Base-by-base conservation (phyloP, 2,888 invertebrate genomes). In the Cylindroiulus punctatus region DNA sequence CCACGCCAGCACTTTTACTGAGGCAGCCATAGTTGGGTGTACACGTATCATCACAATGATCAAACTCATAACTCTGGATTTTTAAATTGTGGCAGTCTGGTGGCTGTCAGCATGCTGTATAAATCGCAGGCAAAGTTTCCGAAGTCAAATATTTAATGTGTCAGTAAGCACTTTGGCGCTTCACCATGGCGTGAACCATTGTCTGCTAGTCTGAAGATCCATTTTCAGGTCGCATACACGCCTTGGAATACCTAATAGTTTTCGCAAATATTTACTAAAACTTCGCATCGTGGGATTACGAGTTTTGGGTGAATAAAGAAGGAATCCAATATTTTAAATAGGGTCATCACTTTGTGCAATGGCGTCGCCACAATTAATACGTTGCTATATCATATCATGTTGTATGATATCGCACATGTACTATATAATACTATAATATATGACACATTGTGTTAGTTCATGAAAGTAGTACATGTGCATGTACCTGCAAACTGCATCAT, bases 231-330 rank as follows among this genome's bases (percentile, higher is more conserved):
- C 26, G 30, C 76, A 26, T 76, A 1, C 76, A 76, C 14, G 76
- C 76, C 26, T 14, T 30, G 76, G 14, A 14, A 76, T 30, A 76
- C 12, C 30, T 76, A 76, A 76, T 76, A 76, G 76, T 76, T 76
- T 76, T 76, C 12, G 76, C 76, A 76, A 76, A 76, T 76, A 76
- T 76, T 76, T 76, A 30, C 76, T 30, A 76, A 76, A 30, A 76
- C 30, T 22, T 26, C 30, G 76, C 30, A 30, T 65, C 57, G 10
- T 26, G 1, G 57, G 22, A 65, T 65, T 22, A 22, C 10, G 57
- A 22, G 8, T 65, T 65, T 65, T 22, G 22, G 57, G 7, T 65
- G 26, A 19, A 65, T 65, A 44, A 14, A 44, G 8, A 44, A 44
- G 36, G 7, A 10, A 12, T 12, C 22, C 22, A 22, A n/a, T 22